Evolutionary conservation across 2,113 vertebrate species (phyloP).

Genomic region (Conger conger): DNA sequence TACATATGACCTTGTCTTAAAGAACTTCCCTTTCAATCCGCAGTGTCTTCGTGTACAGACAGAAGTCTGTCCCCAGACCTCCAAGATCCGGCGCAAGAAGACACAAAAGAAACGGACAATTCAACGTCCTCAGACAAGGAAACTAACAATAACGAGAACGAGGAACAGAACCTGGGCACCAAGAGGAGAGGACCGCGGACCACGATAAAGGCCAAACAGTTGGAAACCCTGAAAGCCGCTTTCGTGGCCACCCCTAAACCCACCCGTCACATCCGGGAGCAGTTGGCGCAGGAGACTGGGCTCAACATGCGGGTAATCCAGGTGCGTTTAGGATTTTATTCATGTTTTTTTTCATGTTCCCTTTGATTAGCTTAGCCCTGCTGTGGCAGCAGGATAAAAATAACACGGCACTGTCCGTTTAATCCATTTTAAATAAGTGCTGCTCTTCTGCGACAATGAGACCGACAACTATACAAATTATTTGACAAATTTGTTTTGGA

Average conservation of each 20-base stretch:
- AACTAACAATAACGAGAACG: conserved; percentile 91
- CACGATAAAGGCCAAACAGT: conserved; percentile 97
- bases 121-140: conserved; percentile 96
- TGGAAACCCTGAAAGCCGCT: conserved; percentile 95
- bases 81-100: conserved; percentile 87
- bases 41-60: conserved; percentile 97
- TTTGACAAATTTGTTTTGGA: neutral
- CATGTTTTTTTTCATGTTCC: neutral
- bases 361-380: neutral
- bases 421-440: neutral
- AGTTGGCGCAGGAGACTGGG: conserved; percentile 94
- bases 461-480: neutral
- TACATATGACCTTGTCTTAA: neutral
- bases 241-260: conserved; percentile 95
- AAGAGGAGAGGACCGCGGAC: conserved; percentile 91
- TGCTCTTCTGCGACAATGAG: neutral
- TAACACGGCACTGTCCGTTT: neutral
- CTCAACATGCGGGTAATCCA: conserved; percentile 98
- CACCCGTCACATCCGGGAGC: conserved; percentile 92
- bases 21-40: neutral
- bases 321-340: conserved; percentile 62
- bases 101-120: conserved; percentile 94
- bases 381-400: neutral
- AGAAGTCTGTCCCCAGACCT: conserved; percentile 95
- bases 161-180: conserved; percentile 90